Evolutionary conservation across 1,140 invertebrate species (phyloP).

Genomic region (Scaptomyza graminum): DNA sequence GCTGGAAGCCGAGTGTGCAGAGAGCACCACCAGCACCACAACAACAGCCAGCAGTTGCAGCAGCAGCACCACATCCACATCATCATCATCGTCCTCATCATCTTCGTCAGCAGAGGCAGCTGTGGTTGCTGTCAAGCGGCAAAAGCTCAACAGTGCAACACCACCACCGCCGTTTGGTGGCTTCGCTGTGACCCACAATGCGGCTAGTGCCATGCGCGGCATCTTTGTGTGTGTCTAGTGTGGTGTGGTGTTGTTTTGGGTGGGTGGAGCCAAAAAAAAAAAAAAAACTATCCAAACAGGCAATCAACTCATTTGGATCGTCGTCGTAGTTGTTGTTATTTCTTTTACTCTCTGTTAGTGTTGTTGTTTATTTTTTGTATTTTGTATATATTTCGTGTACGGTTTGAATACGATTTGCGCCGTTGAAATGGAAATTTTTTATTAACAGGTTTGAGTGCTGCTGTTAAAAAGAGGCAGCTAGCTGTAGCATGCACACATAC

Average conservation of each 20-base stretch:
- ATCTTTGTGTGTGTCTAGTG: slow-evolving; percentile 77
- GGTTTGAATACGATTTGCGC: slow-evolving; percentile 45
- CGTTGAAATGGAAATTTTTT: slow-evolving; percentile 47
- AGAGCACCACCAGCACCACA: slow-evolving; percentile 8
- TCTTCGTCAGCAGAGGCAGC: slow-evolving; percentile 33
- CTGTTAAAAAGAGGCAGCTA: slow-evolving; percentile 57
- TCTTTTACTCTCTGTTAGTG: slow-evolving; percentile 19
- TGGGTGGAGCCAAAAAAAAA: slow-evolving; percentile 53
- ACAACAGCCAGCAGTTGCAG: slow-evolving; percentile 27
- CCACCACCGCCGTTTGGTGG: slow-evolving; percentile 54
- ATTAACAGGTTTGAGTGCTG: slow-evolving; percentile 49
- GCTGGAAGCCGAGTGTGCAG: slow-evolving; percentile 62
- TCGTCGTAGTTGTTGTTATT: slow-evolving; percentile 49
- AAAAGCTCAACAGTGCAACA: slow-evolving; percentile 57
- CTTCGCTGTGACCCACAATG: slow-evolving; percentile 64
- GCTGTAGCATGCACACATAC: slow-evolving; percentile 41
- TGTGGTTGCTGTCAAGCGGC: slow-evolving; percentile 61
- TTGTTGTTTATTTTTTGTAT: slow-evolving; percentile 56
- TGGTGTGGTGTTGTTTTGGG: slow-evolving; percentile 7
- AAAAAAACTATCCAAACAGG: neutral
- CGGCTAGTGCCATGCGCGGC: slow-evolving; percentile 71
- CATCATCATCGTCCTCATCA: slow-evolving; percentile 39
- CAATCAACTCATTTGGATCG: slow-evolving; percentile 36
- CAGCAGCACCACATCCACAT: slow-evolving; percentile 30
- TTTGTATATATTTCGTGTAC: slow-evolving; percentile 45